A percentile compares a stretch with the other conserved stretches of the same genome.
phyloP scores from a whole-genome alignment of 2,113 vertebrate species.

The Gnathonemus echidnorhynchus region DNA sequence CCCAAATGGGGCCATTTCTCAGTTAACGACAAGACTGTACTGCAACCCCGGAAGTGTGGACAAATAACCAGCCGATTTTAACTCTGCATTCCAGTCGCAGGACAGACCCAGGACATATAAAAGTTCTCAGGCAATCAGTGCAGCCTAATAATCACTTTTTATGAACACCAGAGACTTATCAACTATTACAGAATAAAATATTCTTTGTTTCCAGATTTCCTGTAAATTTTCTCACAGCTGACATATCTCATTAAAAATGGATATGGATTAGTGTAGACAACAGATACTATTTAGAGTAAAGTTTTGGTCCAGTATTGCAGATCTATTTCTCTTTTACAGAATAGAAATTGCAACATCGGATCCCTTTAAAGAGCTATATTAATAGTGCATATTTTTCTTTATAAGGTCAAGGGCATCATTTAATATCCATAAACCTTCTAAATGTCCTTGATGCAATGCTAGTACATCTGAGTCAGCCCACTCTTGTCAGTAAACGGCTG shows the following conservation, averaged over 20 bases:
- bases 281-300: background rate
- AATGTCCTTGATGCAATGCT: background rate
- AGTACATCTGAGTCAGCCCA: background rate
- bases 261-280: background rate
- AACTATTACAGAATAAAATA: background rate
- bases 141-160: background rate
- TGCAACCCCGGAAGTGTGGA: conserved; percentile 51
- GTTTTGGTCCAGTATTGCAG: background rate
- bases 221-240: background rate
- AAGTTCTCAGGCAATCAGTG: background rate
- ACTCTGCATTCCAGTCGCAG: background rate
- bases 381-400: background rate
- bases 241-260: background rate
- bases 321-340: background rate
- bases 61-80: background rate
- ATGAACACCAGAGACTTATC: background rate
- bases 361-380: background rate
- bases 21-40: conserved; percentile 45
- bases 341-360: background rate
- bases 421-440: background rate
- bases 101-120: background rate
- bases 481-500: background rate
- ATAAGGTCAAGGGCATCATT: background rate
- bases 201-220: background rate
- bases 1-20: conserved; percentile 48